A percentile compares a stretch with the other conserved stretches of the same genome.
Evolutionary conservation across 2,888 invertebrate species (phyloP).

Genomic region (Drosophila formosana): DNA sequence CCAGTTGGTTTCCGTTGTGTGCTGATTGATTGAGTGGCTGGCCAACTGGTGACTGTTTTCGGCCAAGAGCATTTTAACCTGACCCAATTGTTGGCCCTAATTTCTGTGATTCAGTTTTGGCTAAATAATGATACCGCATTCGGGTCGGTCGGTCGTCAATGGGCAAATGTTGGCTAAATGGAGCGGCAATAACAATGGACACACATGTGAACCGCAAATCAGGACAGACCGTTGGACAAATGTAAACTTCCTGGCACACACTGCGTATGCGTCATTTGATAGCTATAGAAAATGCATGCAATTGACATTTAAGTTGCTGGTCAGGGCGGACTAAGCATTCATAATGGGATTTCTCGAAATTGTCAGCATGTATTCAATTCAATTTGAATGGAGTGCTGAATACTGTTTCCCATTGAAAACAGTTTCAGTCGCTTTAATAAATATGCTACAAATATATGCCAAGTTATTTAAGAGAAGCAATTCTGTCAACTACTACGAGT

Average conservation of each 20-base stretch:
- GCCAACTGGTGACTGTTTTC: constrained; percentile 32
- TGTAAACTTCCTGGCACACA: constrained; percentile 36
- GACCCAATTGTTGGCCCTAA: constrained; percentile 61
- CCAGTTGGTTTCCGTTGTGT: constrained; percentile 7
- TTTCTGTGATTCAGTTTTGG: constrained; percentile 57
- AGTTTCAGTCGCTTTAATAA: neutral
- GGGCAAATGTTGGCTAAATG: constrained; percentile 20
- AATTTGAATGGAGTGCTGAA: constrained; percentile 24
- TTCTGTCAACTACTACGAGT: constrained; percentile 26
- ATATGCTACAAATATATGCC: neutral
- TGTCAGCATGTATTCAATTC: constrained; percentile 19
- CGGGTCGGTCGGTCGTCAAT: constrained; percentile 28
- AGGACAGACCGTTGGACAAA: constrained; percentile 26
- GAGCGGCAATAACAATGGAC: constrained; percentile 17
- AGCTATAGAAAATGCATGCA: constrained; percentile 43
- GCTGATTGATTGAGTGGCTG: constrained; percentile 67
- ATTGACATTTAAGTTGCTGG: constrained; percentile 41
- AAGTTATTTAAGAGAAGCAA: neutral
- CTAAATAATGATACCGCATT: constrained; percentile 66
- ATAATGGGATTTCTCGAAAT: constrained; percentile 17
- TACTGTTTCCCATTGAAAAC: neutral
- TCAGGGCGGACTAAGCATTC: constrained; percentile 11
- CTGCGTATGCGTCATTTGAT: constrained; percentile 60
- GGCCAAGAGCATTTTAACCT: constrained; percentile 46
- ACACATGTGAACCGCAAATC: constrained; percentile 22